Evolutionary conservation across 2,888 invertebrate genomes (phyloP).

Genomic region (Hyppa rectilinea): DNA sequence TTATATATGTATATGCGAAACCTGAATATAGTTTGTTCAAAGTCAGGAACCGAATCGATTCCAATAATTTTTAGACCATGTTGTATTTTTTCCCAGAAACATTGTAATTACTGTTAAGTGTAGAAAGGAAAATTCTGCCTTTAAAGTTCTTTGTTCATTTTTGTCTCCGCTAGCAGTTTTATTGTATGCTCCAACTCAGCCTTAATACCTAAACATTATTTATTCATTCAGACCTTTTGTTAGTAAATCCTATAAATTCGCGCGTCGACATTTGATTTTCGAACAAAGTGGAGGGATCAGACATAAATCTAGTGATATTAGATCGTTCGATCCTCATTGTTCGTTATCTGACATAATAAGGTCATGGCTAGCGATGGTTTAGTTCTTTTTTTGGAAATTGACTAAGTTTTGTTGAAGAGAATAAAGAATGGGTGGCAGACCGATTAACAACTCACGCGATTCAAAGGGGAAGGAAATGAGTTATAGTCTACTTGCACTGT

Average conservation of each 20-base stretch:
- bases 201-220: conserved; percentile 7
- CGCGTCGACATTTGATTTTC: conserved; percentile 43
- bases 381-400: conserved; percentile 31
- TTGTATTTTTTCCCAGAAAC: neutral
- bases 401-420: neutral
- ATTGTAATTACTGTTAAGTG: neutral
- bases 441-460: conserved; percentile 24
- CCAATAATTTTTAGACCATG: too few relatives aligned
- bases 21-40: too few relatives aligned
- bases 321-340: conserved; percentile 61
- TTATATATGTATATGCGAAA: too few relatives aligned
- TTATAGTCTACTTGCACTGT: neutral
- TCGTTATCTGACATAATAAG: conserved; percentile 48
- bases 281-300: conserved; percentile 51
- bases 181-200: conserved; percentile 1
- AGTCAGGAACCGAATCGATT: too few relatives aligned
- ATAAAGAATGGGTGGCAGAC: conserved; percentile 15
- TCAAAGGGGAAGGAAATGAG: neutral
- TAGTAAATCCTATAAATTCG: conserved; percentile 56
- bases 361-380: conserved; percentile 35
- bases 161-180: neutral
- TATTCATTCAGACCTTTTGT: conserved; percentile 45
- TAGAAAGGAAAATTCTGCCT: neutral
- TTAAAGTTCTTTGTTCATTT: neutral
- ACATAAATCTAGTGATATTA: conserved; percentile 62